These are phyloP conservation scores for Marisa cornuarietis DNA, from an alignment of 1,140 invertebrate species.

Conservation along the genomic window DNA sequence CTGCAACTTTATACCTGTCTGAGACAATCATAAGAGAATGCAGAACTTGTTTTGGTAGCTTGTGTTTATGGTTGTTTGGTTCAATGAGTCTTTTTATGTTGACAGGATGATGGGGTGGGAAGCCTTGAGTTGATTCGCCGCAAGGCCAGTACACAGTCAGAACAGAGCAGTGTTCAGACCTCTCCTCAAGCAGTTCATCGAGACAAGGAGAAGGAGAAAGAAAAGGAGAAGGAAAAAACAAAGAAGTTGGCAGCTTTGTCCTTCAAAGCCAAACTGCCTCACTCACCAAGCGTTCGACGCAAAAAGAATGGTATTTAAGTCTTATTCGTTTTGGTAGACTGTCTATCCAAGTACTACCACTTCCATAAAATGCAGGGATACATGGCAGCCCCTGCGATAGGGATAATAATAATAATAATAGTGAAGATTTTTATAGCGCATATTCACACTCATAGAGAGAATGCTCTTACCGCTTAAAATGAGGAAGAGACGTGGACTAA, in stretches of 20 bases:
- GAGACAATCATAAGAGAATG: too few relatives aligned
- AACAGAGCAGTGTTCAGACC: conserved; percentile 28
- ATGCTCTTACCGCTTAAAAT: too few relatives aligned
- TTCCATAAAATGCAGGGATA: too few relatives aligned
- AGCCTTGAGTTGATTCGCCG: conserved; percentile 49
- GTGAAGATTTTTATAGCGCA: too few relatives aligned
- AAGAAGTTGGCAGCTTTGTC: conserved; percentile 52
- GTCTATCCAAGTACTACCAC: too few relatives aligned
- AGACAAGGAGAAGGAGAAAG: conserved; percentile 33
- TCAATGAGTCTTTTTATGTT: conserved; percentile 12
- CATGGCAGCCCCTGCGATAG: too few relatives aligned
- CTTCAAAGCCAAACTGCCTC: conserved; percentile 51
- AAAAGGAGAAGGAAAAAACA: conserved; percentile 25
- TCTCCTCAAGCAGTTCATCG: conserved; percentile 45
- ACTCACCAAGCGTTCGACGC: conserved; percentile 56
- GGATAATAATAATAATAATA: too few relatives aligned
- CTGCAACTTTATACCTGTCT: too few relatives aligned
- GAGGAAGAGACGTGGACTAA: too few relatives aligned
- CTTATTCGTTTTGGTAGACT: not conserved
- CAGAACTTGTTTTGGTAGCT: not conserved
- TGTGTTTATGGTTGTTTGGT: not conserved
- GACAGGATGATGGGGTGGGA: conserved; percentile 42
- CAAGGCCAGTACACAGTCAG: conserved; percentile 35
- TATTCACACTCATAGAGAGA: too few relatives aligned
- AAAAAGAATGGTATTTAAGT: conserved; percentile 40